phyloP scores from a whole-genome alignment of 2,797 vertebrate genomes.

The Todus mexicanus region DNA sequence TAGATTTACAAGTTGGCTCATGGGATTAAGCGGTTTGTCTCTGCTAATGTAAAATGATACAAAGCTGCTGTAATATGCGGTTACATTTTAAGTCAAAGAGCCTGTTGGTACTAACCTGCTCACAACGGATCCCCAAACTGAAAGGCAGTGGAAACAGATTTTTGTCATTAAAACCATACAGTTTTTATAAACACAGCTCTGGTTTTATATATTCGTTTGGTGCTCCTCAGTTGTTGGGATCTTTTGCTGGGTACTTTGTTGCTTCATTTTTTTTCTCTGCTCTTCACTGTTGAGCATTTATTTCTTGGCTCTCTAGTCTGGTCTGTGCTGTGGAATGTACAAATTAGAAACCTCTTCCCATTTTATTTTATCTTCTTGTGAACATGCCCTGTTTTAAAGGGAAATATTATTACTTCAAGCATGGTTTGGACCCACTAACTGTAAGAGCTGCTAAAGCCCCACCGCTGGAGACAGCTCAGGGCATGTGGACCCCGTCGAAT shows the following conservation, averaged over 20 bases:
- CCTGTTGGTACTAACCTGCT: slow-evolving; percentile 23
- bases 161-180: slow-evolving; percentile 37
- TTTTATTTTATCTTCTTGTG: slow-evolving; percentile 36
- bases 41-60: slow-evolving; percentile 37
- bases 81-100: slow-evolving; percentile 36
- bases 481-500: not conserved
- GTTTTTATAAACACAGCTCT: slow-evolving; percentile 31
- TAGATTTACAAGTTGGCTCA: slow-evolving; percentile 31
- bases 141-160: slow-evolving; percentile 24
- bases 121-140: slow-evolving; percentile 35
- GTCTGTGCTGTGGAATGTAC: slow-evolving; percentile 1
- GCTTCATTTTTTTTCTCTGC: not conserved
- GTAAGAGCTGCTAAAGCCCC: not conserved
- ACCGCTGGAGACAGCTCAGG: not conserved
- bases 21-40: slow-evolving; percentile 61
- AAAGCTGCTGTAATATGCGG: slow-evolving; percentile 17
- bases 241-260: not conserved
- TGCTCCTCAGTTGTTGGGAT: not conserved
- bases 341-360: not conserved
- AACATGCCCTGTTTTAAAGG: not conserved
- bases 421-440: not conserved
- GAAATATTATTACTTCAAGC: not conserved
- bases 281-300: not conserved
- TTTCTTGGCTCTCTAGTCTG: not conserved
- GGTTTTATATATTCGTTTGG: slow-evolving; percentile 25